Base-by-base conservation (phyloP, 2,797 vertebrate species). In the Borostomias antarcticus region DNA sequence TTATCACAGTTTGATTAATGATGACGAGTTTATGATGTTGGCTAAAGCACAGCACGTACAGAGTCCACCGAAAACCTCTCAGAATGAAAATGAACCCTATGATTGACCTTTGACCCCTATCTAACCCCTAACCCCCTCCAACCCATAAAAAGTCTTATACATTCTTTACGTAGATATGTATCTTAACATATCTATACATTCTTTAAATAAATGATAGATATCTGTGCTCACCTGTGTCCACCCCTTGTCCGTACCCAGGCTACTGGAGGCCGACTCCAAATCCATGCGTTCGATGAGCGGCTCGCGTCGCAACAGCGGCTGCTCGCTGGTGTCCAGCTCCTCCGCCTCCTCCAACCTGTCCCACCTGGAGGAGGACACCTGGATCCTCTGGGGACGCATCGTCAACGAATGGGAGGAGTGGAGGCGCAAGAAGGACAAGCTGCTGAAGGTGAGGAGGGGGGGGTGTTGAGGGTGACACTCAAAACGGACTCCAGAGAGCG, bases 341-440 rank as follows among this genome's bases (percentile, higher is more conserved):
- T 99, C 98, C 0, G 98, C 96, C 74, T 99, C 98, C 56, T 99
- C 97, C 75, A 98, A 98, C 86, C 94, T 98, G 84, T 98, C 96
- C 19, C 98, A 98, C 76, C 93, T 98, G 74, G 98, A 99, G 87
- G 98, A 99, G 88, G 98, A 99, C 62, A 93, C 95, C 0, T 99
- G 98, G 98, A 95, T 98, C 79, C 88, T 98, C 15, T 99, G 98
- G 98, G 98, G 98, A 11, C 94, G 98, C 79, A 95, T 99, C 56
- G 96, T 99, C 82, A 98, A 98, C n/a, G 98, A 99, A 82, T 99
- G 97, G 98, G 97, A 98, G 75, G 97, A 99, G 86, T 95, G 89
- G 89, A 81, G 95, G 32, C 95, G 94, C 75, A 98, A 96, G 84
- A 99, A 98, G 87, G 98, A 99, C 84, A 98, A 99, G 68, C 96